These are phyloP conservation scores for Artibeus jamaicensis DNA, from an alignment of 2,797 vertebrate genomes.

Conservation along the genomic window DNA sequence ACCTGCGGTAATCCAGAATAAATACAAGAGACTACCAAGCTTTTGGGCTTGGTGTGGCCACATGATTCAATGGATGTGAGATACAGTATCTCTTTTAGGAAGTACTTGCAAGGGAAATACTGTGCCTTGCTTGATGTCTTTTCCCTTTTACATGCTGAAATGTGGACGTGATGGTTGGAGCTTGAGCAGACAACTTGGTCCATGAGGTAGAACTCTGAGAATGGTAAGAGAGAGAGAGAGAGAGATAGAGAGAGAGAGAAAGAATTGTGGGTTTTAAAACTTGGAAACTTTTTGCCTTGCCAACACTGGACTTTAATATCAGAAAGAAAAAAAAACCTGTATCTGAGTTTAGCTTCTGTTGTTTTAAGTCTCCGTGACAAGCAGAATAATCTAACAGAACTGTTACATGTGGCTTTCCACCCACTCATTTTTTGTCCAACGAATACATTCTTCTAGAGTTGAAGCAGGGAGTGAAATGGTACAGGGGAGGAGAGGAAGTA, in stretches of 20 bases:
- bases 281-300: not conserved
- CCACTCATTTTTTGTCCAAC: not conserved
- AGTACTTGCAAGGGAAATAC: not conserved
- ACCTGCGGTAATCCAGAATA: not conserved
- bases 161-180: not conserved
- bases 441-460: not conserved
- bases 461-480: not conserved
- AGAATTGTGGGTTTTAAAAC: not conserved
- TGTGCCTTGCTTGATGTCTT: not conserved
- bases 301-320: not conserved
- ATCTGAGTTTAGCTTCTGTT: not conserved
- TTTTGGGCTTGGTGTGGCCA: not conserved
- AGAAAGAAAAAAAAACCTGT: not conserved
- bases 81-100: not conserved
- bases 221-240: not conserved
- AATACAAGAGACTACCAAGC: not conserved
- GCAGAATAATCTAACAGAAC: not conserved
- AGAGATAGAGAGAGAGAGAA: no score
- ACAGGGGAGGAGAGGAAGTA: not conserved
- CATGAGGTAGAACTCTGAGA: not conserved
- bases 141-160: not conserved
- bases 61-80: not conserved
- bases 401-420: not conserved
- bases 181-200: not conserved
- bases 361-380: not conserved